Evolutionary conservation across 2,888 invertebrate species (phyloP).

Genomic region (Automeris io): DNA sequence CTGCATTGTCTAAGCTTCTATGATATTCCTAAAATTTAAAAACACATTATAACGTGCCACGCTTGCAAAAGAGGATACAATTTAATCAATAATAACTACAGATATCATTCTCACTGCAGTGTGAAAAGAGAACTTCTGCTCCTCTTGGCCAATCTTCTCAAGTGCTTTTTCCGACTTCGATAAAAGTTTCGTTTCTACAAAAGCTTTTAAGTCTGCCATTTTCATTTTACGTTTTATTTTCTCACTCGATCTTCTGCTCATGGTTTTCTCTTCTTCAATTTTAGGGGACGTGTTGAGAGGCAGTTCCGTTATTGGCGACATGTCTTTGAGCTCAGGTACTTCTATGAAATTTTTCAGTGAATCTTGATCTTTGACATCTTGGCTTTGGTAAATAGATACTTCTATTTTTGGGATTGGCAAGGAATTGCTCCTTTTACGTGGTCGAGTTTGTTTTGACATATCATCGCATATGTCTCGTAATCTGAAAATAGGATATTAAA

Average conservation of each 20-base stretch:
- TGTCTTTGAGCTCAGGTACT: constrained; percentile 84
- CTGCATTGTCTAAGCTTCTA: constrained; percentile 88
- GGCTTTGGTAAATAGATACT: constrained; percentile 89
- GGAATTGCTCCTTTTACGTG: constrained; percentile 93
- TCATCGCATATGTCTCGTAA: constrained; percentile 93
- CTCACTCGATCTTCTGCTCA: constrained; percentile 83
- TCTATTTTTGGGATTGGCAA: constrained; percentile 95
- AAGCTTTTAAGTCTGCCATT: constrained; percentile 93
- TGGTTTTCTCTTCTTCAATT: constrained; percentile 54
- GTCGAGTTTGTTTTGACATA: constrained; percentile 84
- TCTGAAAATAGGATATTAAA: constrained; percentile 54
- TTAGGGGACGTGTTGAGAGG: constrained; percentile 46
- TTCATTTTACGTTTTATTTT: constrained; percentile 91
- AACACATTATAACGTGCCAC: not conserved
- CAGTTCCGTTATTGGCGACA: constrained; percentile 79
- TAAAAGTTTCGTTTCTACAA: constrained; percentile 93
- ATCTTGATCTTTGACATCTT: constrained; percentile 81
- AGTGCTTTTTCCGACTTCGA: constrained; percentile 94
- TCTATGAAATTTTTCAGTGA: constrained; percentile 86
- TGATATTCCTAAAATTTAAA: constrained; percentile 82
- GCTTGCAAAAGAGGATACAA: constrained; percentile 3
- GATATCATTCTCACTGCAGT: constrained; percentile 80
- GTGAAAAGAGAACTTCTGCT: constrained; percentile 77
- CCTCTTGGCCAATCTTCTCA: constrained; percentile 91
- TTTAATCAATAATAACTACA: constrained; percentile 51